Percentiles rank a stretch among this genome's conserved stretches.
Evolutionary conservation across 2,797 vertebrate species (phyloP).

Genomic region (Centroberyx gerrardi): DNA sequence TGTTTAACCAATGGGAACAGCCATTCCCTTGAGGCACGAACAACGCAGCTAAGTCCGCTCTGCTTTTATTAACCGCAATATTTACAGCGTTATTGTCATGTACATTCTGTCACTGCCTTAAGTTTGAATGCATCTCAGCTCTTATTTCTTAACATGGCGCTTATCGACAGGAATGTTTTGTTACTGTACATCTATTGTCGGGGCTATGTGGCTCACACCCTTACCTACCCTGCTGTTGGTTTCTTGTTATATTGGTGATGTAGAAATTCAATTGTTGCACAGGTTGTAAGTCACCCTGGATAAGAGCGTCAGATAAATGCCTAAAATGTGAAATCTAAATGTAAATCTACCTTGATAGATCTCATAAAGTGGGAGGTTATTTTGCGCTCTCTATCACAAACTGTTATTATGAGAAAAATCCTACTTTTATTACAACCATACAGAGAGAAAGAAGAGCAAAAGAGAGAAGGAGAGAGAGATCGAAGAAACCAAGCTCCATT

Average conservation of each 20-base stretch:
- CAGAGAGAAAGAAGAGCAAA: neutral
- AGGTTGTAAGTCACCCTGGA: slow-evolving; percentile 6
- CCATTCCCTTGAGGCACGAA: neutral
- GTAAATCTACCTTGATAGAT: slow-evolving; percentile 44
- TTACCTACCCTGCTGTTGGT: slow-evolving; percentile 1
- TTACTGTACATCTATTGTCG: neutral
- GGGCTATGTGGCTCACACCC: neutral
- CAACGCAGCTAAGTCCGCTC: neutral
- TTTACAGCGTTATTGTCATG: neutral
- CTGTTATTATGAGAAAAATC: neutral
- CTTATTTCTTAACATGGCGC: neutral
- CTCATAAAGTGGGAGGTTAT: slow-evolving; percentile 39
- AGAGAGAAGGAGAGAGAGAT: neutral
- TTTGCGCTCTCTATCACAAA: slow-evolving; percentile 33
- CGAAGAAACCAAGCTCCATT: too few relatives aligned
- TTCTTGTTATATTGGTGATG: slow-evolving; percentile 16
- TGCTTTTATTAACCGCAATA: slow-evolving; percentile 4
- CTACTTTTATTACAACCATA: too few relatives aligned
- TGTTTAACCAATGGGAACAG: slow-evolving; percentile 27
- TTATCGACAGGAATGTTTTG: neutral
- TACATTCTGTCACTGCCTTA: neutral
- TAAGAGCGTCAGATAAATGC: slow-evolving; percentile 47
- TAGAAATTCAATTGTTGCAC: slow-evolving; percentile 29
- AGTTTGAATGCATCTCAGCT: too few relatives aligned
- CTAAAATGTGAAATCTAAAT: slow-evolving; percentile 37